Base-by-base conservation (phyloP, 2,797 vertebrate species). In the Novumbra hubbsi region DNA sequence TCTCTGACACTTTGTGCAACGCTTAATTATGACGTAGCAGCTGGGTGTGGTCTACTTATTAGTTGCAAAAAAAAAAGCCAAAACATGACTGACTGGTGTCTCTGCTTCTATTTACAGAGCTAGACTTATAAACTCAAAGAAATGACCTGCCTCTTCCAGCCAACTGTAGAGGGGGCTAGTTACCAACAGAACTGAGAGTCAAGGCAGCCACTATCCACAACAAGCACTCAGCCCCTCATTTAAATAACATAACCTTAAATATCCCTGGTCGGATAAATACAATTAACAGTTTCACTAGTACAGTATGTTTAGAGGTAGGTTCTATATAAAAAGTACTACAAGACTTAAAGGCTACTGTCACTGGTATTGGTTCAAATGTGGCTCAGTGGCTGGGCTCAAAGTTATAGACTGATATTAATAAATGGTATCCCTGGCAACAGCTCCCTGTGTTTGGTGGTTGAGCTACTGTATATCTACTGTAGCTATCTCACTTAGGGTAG, bases 401-500 rank as follows among this genome's bases (percentile, higher is more conserved):
- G 55, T 60, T 60, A 60, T 57, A 21, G 55, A 60, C 88, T 89
- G 90, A 85, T 92, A 91, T 93, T 92, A 92, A 93, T 94, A 93
- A 92, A 92, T 89, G 90, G 94, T 94, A 93, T 89, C 92, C 92
- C 87, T 94, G 91, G 92, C 92, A 94, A 94, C 93, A 82, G 89
- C 82, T 81, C 70, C 73, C 71, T 77, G 79, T 83, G 90, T 90
- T 89, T 76, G 77, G 85, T 82, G 89, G 80, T 83, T 88, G 90
- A 92, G 91, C 89, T 88, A 87, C 83, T 90, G 83, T 76, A 84
- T 83, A 84, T 83, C 83, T 28, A 14, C 9, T 45, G 41, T 45
- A 65, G 74, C 70, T 80, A 87, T 81, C 83, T 84, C 80, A 87
- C 89, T 85, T 83, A 87, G 85, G 85, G 86, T 87, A 89, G 86